Conservation (phyloP, 2,888 invertebrate species). For the Ophion ventricosus region DNA sequence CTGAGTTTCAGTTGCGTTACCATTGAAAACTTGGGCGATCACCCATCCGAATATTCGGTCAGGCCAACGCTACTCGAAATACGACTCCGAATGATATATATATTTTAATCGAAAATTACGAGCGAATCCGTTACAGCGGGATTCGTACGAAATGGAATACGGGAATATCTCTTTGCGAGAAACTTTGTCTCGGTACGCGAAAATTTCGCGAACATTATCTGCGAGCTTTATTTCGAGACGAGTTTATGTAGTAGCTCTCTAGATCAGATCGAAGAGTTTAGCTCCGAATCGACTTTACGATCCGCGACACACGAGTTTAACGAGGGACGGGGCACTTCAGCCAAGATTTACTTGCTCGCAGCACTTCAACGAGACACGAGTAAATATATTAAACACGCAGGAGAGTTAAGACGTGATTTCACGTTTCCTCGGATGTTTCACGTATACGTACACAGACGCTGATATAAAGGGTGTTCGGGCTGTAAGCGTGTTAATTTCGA, state of each 20-base stretch:
- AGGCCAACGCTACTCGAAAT: too few relatives aligned
- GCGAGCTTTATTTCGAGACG: slow-evolving; percentile 13
- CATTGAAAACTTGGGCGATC: too few relatives aligned
- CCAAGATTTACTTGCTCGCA: slow-evolving; percentile 20
- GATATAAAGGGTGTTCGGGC: background rate
- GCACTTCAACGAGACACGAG: slow-evolving; percentile 24
- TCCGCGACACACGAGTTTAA: slow-evolving; percentile 34
- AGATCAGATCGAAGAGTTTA: slow-evolving; percentile 31
- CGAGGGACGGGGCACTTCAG: slow-evolving; percentile 19
- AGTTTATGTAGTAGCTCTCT: slow-evolving; percentile 6
- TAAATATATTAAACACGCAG: slow-evolving; percentile 38
- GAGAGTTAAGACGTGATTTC: slow-evolving; percentile 28
- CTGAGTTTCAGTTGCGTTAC: too few relatives aligned
- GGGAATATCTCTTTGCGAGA: background rate
- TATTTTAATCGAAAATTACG: background rate
- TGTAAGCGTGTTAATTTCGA: background rate
- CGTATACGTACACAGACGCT: background rate
- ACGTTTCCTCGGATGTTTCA: background rate
- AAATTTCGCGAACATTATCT: background rate
- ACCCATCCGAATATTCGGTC: too few relatives aligned
- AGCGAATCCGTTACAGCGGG: background rate
- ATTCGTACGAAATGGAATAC: background rate
- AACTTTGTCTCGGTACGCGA: background rate
- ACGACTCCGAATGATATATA: too few relatives aligned
- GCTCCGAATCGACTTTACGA: slow-evolving; percentile 39